Evolutionary conservation across 2,888 invertebrate genomes (phyloP).

Genomic region (Meganola albula): DNA sequence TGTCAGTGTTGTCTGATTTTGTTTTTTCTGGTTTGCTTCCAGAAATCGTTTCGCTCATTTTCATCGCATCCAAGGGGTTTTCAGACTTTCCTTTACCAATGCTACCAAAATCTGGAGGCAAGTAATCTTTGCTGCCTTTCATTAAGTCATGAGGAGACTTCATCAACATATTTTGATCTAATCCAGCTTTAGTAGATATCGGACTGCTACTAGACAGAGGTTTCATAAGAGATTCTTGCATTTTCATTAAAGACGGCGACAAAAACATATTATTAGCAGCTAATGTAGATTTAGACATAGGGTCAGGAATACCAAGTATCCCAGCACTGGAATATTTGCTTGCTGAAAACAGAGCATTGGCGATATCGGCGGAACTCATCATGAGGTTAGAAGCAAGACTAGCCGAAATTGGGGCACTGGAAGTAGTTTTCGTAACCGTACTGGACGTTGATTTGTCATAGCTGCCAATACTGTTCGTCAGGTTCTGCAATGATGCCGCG

Average conservation of each 20-base stretch:
- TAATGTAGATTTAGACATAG: conserved; percentile 85
- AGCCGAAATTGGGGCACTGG: conserved; percentile 70
- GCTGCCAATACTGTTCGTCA: conserved; percentile 58
- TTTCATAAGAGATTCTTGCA: conserved; percentile 81
- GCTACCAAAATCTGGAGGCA: conserved; percentile 76
- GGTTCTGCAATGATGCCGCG: conserved; percentile 63
- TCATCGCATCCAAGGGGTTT: conserved; percentile 56
- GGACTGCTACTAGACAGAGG: conserved; percentile 79
- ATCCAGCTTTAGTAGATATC: conserved; percentile 61
- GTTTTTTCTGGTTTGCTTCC: conserved; percentile 72
- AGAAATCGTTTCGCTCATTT: conserved; percentile 56
- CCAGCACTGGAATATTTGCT: conserved; percentile 81
- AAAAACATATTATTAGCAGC: conserved; percentile 89
- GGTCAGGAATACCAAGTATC: conserved; percentile 83
- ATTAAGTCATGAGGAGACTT: conserved; percentile 66
- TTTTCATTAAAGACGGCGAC: conserved; percentile 84
- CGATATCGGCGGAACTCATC: conserved; percentile 80
- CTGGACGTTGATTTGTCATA: conserved; percentile 68
- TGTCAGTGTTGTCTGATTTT: conserved; percentile 51
- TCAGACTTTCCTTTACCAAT: conserved; percentile 72
- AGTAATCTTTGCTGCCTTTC: conserved; percentile 65
- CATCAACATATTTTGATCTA: conserved; percentile 64
- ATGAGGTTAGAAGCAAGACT: conserved; percentile 79
- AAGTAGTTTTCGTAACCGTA: conserved; percentile 67
- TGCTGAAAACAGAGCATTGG: conserved; percentile 82